phyloP scores from a whole-genome alignment of 2,888 invertebrate species.

The Nowickia ferox region DNA sequence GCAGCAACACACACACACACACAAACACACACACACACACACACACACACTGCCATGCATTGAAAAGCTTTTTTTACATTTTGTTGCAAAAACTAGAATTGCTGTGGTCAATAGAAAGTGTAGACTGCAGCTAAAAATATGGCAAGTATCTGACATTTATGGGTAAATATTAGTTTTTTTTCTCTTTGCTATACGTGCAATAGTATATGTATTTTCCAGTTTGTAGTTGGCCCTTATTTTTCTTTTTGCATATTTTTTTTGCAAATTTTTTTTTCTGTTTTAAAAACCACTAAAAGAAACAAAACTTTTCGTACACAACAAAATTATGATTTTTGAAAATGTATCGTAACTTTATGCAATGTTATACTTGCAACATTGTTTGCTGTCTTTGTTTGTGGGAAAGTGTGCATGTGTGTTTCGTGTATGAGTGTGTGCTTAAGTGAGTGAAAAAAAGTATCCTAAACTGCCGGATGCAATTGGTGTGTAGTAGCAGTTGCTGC shows the following conservation, averaged over 20 bases:
- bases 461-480: conserved; percentile 40
- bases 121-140: conserved; percentile 52
- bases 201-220: conserved; percentile 41
- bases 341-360: conserved; percentile 34
- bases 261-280: conserved; percentile 10
- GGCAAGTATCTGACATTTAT: conserved; percentile 68
- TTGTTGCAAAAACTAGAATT: conserved; percentile 40
- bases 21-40: not conserved
- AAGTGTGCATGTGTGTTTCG: not conserved
- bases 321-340: conserved; percentile 48
- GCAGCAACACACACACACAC: not conserved
- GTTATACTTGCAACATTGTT: conserved; percentile 51
- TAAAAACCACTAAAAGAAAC: conserved; percentile 57
- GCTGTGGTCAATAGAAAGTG: conserved; percentile 58
- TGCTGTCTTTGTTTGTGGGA: conserved; percentile 20
- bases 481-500: not conserved
- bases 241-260: not conserved
- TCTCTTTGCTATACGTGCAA: conserved; percentile 38
- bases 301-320: conserved; percentile 31
- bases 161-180: conserved; percentile 59
- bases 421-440: conserved; percentile 18
- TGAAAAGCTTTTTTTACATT: not conserved
- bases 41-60: not conserved
- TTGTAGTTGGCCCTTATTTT: conserved; percentile 13
- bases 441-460: conserved; percentile 16